Percentiles rank a stretch among this genome's conserved stretches.
Conservation (phyloP, 2,888 invertebrate species). For the Eumerus sabulonum region DNA sequence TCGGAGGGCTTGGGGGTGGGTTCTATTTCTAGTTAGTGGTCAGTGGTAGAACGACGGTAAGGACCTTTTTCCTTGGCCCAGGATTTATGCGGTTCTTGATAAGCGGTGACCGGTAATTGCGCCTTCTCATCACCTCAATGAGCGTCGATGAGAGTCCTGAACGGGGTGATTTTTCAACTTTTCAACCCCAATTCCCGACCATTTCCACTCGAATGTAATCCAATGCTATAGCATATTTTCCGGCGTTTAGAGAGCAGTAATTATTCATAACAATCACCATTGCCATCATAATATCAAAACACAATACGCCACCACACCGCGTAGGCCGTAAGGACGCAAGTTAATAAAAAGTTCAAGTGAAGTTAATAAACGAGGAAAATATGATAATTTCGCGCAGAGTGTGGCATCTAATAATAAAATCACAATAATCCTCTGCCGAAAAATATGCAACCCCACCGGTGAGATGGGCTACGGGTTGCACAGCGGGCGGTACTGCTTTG, state of each 20-base stretch:
- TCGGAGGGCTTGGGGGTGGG: conserved; percentile 43
- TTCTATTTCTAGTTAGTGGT: conserved; percentile 53
- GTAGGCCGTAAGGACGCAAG: conserved; percentile 39
- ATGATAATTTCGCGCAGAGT: conserved; percentile 79
- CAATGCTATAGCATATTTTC: conserved; percentile 35
- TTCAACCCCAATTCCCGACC: conserved; percentile 29
- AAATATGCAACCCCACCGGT: conserved; percentile 68
- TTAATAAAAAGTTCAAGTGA: conserved; percentile 75
- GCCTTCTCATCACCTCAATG: conserved; percentile 58
- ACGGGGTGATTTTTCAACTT: conserved; percentile 43
- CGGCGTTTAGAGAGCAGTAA: conserved; percentile 47
- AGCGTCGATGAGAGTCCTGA: conserved; percentile 10
- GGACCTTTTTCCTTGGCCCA: conserved; percentile 25
- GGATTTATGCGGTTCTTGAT: conserved; percentile 66
- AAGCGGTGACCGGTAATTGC: conserved; percentile 62
- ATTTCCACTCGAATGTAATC: conserved; percentile 53
- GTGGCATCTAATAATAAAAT: conserved; percentile 79
- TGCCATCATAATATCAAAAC: conserved; percentile 50
- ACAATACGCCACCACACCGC: neutral
- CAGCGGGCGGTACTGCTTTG: conserved; percentile 61
- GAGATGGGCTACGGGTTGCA: conserved; percentile 49
- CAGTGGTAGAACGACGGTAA: conserved; percentile 18
- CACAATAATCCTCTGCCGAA: conserved; percentile 76
- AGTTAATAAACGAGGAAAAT: conserved; percentile 79
- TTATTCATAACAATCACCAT: conserved; percentile 64